These are phyloP conservation scores for Adrianichthys oophorus DNA, from an alignment of 2,797 vertebrate species.

Conservation along the genomic window DNA sequence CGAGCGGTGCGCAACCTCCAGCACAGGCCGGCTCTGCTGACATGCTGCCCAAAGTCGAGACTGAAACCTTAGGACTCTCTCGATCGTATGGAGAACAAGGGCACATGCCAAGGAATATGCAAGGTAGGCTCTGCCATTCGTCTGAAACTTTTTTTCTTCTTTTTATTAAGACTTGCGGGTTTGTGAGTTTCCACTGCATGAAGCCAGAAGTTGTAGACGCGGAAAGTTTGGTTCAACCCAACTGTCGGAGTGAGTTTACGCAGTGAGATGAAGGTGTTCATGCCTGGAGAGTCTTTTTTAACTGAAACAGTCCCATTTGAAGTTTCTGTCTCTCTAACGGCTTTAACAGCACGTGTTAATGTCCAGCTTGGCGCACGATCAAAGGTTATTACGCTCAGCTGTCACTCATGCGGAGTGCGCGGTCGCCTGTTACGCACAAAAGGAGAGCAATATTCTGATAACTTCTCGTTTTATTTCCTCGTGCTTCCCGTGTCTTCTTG, in stretches of 20 bases:
- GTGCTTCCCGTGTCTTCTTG: too few relatives aligned
- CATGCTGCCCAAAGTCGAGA: constrained; percentile 99
- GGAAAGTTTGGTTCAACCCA: constrained; percentile 27
- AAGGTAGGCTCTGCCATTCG: constrained; percentile 83
- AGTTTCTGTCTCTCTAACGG: too few relatives aligned
- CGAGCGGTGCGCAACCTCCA: constrained; percentile 77
- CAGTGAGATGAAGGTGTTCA: not conserved
- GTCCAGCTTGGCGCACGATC: constrained; percentile 21
- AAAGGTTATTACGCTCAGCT: constrained; percentile 21
- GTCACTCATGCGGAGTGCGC: constrained; percentile 26
- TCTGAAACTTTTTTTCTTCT: not conserved
- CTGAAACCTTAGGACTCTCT: constrained; percentile 91
- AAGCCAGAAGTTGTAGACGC: not conserved
- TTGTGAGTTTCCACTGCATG: too few relatives aligned
- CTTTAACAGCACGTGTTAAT: not conserved
- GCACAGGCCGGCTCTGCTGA: constrained; percentile 84
- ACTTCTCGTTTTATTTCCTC: not conserved
- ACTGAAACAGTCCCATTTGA: too few relatives aligned
- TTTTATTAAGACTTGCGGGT: not conserved
- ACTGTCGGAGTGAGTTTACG: not conserved
- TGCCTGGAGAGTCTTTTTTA: too few relatives aligned
- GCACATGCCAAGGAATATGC: constrained; percentile 95
- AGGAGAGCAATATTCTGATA: not conserved
- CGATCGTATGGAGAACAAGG: constrained; percentile 96
- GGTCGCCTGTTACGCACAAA: constrained; percentile 19